phyloP scores from a whole-genome alignment of 2,113 vertebrate species.

The Chloebia gouldiae region DNA sequence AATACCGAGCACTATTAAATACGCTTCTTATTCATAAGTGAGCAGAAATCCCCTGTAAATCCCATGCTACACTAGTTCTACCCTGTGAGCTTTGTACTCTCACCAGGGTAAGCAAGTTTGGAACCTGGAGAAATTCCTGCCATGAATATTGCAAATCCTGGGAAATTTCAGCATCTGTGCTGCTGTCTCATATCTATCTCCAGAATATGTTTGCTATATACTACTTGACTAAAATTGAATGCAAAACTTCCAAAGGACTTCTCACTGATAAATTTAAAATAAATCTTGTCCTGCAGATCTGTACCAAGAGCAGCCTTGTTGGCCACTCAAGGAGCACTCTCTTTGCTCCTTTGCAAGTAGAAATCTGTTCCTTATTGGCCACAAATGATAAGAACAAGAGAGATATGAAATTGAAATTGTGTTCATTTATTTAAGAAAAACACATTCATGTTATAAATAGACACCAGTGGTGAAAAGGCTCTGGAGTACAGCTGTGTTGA shows the following conservation, averaged over 20 bases:
- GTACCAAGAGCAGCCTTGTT: not conserved
- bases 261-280: not conserved
- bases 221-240: not conserved
- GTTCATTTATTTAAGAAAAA: not conserved
- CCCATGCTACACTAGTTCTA: not conserved
- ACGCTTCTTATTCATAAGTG: not conserved
- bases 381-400: not conserved
- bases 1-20: not conserved
- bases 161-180: not conserved
- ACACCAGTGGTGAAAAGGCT: not conserved
- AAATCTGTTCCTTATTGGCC: not conserved
- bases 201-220: not conserved
- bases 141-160: not conserved
- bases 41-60: not conserved
- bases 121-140: not conserved
- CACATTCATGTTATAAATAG: not conserved
- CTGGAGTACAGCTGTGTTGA: slow-evolving; percentile 16
- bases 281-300: not conserved
- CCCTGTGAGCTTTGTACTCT: not conserved
- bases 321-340: not conserved
- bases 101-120: not conserved
- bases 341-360: not conserved
- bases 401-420: not conserved
- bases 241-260: not conserved
- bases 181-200: not conserved